A percentile compares a stretch with the other conserved stretches of the same genome.
phyloP scores from a whole-genome alignment of 1,140 invertebrate genomes.

The Aleiodes sp. region DNA sequence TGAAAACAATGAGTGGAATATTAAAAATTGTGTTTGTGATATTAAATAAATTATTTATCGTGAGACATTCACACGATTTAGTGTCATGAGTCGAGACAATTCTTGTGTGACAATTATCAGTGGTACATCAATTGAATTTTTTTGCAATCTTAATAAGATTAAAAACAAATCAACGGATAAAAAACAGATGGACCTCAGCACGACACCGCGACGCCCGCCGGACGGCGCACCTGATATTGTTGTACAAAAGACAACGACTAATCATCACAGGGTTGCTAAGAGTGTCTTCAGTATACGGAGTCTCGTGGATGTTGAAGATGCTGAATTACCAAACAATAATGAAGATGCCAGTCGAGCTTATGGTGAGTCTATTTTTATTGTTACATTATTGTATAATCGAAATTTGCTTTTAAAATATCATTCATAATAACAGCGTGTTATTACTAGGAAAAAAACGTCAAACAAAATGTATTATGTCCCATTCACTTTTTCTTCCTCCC shows the following conservation, averaged over 20 bases:
- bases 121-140: slow-evolving; percentile 6
- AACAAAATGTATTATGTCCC: too few relatives aligned
- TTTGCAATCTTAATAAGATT: background rate
- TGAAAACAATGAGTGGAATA: background rate
- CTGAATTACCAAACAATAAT: slow-evolving; percentile 23
- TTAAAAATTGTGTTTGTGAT: background rate
- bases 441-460: too few relatives aligned
- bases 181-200: slow-evolving; percentile 58
- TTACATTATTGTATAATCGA: background rate
- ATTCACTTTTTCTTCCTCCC: too few relatives aligned
- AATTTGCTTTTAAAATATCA: too few relatives aligned
- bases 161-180: background rate
- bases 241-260: slow-evolving; percentile 55
- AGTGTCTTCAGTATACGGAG: slow-evolving; percentile 69
- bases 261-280: slow-evolving; percentile 62
- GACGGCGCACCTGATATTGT: slow-evolving; percentile 46
- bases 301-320: slow-evolving; percentile 67
- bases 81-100: slow-evolving; percentile 9
- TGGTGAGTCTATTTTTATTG: background rate
- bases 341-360: background rate
- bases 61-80: background rate
- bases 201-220: slow-evolving; percentile 53
- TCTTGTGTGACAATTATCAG: slow-evolving; percentile 7
- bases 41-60: background rate
- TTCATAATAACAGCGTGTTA: too few relatives aligned